Conservation (phyloP, 2,888 invertebrate species). For the Tetrapedia diversipes region DNA sequence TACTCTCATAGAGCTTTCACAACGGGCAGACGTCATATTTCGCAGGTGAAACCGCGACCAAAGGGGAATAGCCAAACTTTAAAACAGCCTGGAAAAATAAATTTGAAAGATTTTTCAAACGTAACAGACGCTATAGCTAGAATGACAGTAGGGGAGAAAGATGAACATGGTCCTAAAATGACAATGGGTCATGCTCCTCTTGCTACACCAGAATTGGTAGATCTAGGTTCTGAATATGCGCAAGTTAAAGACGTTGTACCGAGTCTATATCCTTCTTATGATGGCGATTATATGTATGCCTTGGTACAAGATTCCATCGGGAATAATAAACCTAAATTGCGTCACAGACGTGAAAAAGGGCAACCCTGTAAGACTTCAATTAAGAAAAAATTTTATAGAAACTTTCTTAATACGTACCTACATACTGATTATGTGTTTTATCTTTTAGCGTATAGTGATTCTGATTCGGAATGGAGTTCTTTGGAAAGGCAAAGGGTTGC, state of each 20-base stretch:
- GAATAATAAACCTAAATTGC: conserved; percentile 85
- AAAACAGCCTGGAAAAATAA: conserved; percentile 95
- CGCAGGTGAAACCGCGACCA: conserved; percentile 86
- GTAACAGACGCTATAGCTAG: conserved; percentile 93
- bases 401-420: neutral
- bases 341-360: conserved; percentile 87
- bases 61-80: conserved; percentile 88
- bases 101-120: conserved; percentile 94
- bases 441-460: conserved; percentile 90
- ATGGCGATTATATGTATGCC: conserved; percentile 87
- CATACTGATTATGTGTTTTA: conserved; percentile 22
- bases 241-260: conserved; percentile 87
- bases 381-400: neutral
- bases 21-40: conserved; percentile 87
- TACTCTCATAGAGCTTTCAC: conserved; percentile 89
- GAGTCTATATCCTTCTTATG: conserved; percentile 84
- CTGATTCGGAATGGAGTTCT: conserved; percentile 94
- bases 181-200: conserved; percentile 88
- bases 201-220: conserved; percentile 90
- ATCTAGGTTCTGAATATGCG: conserved; percentile 90
- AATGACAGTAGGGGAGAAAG: conserved; percentile 85
- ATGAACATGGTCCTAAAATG: conserved; percentile 79
- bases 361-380: conserved; percentile 84
- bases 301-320: conserved; percentile 87
- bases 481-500: conserved; percentile 86